Evolutionary conservation across 2,888 invertebrate species (phyloP), one percentile per base, ranked within the genome.

Genomic region (Cataglyphis altisquamis): DNA sequence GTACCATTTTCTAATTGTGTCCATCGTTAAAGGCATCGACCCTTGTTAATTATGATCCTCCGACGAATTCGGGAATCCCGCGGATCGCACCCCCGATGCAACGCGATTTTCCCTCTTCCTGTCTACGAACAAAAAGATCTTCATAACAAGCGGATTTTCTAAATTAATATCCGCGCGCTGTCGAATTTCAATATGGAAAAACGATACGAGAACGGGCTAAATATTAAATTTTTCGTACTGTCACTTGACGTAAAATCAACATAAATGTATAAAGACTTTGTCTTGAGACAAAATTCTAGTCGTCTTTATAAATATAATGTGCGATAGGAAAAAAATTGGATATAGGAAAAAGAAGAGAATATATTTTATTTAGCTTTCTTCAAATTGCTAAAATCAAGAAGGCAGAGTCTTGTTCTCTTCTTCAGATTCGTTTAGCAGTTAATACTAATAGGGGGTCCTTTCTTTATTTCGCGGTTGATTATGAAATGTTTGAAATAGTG

Each of bases 1-100:
- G 60, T n/a, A 74, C 52, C 41, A 88, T 84, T 88, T 88, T 88
- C 86, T 87, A 88, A 86, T 87, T 86, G 60, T 67, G 83, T 80
- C 68, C 88, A 52, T 88, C 86, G 78, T 82, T 77, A 78, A 81
- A 82, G 48, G 78, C 63, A 48, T 70, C 45, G 70, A 75, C 68
- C 73, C 77, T 60, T 75, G 75, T 87, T 88, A 89, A 89, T 85
- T 83, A 80, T 60, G 77, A 85, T 68, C 60, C 73, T 73, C 60
- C 25, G 74, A 73, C 36, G 45, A 80, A 80, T 80, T 80, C 60
- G 78, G 45, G 18, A 60, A 75, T 21, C 48, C 52, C 48, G 63
- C 36, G 41, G 32, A 67, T 68, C 70, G 21, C 45, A 32, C 29
- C 39, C 48, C 4, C 41, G 67, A 67, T 66, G 62, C 64, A 66